Evolutionary conservation across 1,140 invertebrate genomes (phyloP).

Genomic region (Nasonia longicornis): DNA sequence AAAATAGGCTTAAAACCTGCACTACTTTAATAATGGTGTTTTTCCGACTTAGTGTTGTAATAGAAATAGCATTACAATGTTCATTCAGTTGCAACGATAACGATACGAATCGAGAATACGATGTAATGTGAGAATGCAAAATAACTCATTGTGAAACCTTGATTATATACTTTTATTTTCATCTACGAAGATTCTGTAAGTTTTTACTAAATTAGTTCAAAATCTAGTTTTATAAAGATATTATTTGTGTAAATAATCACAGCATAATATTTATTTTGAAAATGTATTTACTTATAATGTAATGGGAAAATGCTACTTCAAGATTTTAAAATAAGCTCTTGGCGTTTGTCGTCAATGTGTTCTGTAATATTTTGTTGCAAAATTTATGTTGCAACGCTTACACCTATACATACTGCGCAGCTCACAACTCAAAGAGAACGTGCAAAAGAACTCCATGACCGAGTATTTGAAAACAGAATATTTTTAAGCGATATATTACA

Average conservation of each 20-base stretch:
- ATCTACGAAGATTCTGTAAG: neutral
- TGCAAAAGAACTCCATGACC: neutral
- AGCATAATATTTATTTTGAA: no score
- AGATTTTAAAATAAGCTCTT: constrained; percentile 6
- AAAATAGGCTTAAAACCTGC: neutral
- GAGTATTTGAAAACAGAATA: neutral
- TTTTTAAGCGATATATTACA: neutral
- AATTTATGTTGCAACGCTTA: neutral
- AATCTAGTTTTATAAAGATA: neutral
- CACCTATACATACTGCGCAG: neutral
- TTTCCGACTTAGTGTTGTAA: no score
- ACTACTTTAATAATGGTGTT: neutral
- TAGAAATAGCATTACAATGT: neutral
- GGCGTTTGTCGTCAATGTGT: neutral
- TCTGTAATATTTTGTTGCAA: neutral
- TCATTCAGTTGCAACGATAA: neutral
- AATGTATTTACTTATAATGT: neutral
- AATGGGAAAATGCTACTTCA: neutral
- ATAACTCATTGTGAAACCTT: constrained; percentile 15
- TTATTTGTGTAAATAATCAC: neutral
- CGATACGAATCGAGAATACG: neutral
- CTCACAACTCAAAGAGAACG: neutral
- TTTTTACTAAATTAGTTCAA: neutral
- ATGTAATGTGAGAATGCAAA: neutral
- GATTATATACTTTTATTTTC: neutral